Base-by-base conservation (phyloP, 2,888 invertebrate species). In the Acrobasis suavella region DNA sequence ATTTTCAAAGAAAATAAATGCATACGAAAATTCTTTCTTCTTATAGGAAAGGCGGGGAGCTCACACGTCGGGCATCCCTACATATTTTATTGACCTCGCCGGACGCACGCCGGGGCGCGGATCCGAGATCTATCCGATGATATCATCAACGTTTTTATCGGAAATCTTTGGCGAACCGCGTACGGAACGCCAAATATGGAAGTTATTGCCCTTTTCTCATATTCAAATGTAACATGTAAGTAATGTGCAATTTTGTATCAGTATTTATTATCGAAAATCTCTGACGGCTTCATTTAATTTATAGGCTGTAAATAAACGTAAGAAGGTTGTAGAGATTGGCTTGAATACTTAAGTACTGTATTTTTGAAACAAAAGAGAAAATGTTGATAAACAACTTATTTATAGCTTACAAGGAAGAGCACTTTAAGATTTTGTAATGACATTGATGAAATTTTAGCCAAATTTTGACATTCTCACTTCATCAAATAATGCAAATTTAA, bases 1-100 rank as follows among this genome's bases (percentile, higher is more conserved):
- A 85, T 85, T 87, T 86, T 83, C 76, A 82, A 75, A 83, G 82
- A 82, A 87, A 86, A 86, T 83, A 82, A 86, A 88, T 89, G 88
- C 86, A 90, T 89, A 89, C 89, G 90, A 88, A 89, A 89, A 85
- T 88, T 89, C 85, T 87, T 89, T 89, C 87, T 91, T 91, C 85
- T 88, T 89, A 89, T 88, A 91, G 91, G 83, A 89, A 88, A 87
- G 83, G 77, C 79, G 81, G 81, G 82, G 81, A 81, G 75, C 69
- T 72, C 77, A 76, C 86, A 84, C 86, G 86, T 83, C 85, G 83
- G 78, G 81, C 75, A 82, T 87, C 77, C 84, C 87, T 91, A 91
- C 91, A 92, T 92, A 91, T 91, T 91, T 92, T 91, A 92, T 92
- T 89, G 89, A 83, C 82, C 80, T 73, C 72, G 76, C 69, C 56